Evolutionary conservation across 2,797 vertebrate species (phyloP).

Genomic region (Lacerta agilis): DNA sequence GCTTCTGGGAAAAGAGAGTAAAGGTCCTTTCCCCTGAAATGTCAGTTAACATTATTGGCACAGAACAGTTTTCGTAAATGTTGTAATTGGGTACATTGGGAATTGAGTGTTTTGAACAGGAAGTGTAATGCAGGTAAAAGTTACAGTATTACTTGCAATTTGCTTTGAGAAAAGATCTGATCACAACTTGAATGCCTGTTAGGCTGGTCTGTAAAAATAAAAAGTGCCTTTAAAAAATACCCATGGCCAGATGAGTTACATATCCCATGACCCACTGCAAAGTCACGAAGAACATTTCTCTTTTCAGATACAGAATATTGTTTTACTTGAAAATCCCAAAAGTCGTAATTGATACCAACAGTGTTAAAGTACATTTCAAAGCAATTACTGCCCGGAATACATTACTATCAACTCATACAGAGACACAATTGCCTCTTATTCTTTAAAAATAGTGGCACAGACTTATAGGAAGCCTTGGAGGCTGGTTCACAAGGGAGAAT

Average conservation of each 20-base stretch:
- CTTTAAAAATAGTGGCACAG: too few species aligned
- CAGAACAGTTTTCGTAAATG: constrained; percentile 12
- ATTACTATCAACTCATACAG: too few species aligned
- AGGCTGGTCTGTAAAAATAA: not conserved
- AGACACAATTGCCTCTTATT: too few species aligned
- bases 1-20: constrained; percentile 11
- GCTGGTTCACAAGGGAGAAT: too few species aligned
- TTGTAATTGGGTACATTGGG: constrained; percentile 30
- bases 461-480: too few species aligned
- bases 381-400: too few species aligned
- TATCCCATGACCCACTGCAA: not conserved
- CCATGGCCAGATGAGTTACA: not conserved
- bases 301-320: not conserved
- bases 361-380: too few species aligned
- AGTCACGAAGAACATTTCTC: not conserved
- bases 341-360: too few species aligned
- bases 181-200: not conserved
- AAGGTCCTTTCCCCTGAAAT: not conserved
- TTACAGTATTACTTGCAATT: not conserved
- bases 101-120: constrained; percentile 36
- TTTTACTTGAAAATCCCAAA: too few species aligned
- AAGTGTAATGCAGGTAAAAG: not conserved
- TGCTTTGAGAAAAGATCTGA: not conserved
- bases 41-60: constrained; percentile 23
- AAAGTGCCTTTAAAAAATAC: not conserved